These are phyloP conservation scores for Amphimallon solstitiale DNA, from an alignment of 2,888 invertebrate genomes.

Conservation along the genomic window DNA sequence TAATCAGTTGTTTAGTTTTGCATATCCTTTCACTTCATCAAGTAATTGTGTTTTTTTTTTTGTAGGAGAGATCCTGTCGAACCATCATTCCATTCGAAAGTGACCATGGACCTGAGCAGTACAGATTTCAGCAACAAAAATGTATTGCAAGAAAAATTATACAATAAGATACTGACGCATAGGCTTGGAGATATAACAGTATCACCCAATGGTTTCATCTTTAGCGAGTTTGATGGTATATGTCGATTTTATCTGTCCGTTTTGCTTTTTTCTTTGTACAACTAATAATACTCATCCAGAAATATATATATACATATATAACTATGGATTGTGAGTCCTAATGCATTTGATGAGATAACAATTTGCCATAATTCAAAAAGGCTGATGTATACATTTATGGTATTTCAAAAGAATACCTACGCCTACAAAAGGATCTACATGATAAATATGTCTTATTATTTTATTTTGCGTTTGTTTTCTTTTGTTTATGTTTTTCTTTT, in stretches of 20 bases:
- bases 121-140: conserved; percentile 68
- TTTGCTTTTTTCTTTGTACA: too few relatives aligned
- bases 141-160: conserved; percentile 65
- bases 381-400: too few relatives aligned
- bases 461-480: conserved; percentile 41
- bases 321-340: too few relatives aligned
- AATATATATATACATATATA: too few relatives aligned
- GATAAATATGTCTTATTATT: too few relatives aligned
- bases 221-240: conserved; percentile 68
- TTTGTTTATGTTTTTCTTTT: conserved; percentile 48
- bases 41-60: not conserved
- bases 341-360: too few relatives aligned
- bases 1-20: too few relatives aligned
- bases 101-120: conserved; percentile 76
- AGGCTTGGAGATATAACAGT: conserved; percentile 68
- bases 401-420: too few relatives aligned
- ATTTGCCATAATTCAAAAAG: too few relatives aligned
- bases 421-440: too few relatives aligned
- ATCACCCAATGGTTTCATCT: conserved; percentile 70
- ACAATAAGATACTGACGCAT: conserved; percentile 68
- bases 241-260: conserved; percentile 8
- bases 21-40: not conserved
- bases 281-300: too few relatives aligned
- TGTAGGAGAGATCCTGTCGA: conserved; percentile 59
- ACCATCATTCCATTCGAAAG: conserved; percentile 70